phyloP scores from a whole-genome alignment of 1,140 invertebrate species.

The Hylaeus anthracinus region DNA sequence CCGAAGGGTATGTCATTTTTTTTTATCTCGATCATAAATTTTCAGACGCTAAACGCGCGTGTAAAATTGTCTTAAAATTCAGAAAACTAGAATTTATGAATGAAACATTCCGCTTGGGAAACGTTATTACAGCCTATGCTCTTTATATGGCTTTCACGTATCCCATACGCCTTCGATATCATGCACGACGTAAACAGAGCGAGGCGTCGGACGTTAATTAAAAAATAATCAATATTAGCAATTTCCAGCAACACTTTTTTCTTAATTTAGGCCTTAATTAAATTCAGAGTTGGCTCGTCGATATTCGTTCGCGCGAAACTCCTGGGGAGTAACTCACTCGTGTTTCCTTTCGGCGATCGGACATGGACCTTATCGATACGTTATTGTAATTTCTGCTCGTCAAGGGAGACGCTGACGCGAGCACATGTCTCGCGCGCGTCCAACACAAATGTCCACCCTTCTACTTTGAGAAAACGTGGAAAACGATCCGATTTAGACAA shows the following conservation, averaged over 20 bases:
- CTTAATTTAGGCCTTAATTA: neutral
- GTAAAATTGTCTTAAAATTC: too few species aligned
- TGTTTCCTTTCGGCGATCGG: neutral
- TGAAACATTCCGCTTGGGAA: too few species aligned
- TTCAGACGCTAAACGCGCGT: too few species aligned
- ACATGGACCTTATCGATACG: neutral
- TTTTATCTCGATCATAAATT: too few species aligned
- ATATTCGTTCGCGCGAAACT: neutral
- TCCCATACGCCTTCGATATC: neutral
- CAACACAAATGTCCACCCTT: too few species aligned
- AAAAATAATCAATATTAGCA: slow-evolving; percentile 1
- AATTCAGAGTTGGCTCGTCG: neutral
- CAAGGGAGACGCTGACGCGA: neutral
- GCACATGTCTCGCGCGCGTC: neutral
- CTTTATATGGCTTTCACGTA: neutral
- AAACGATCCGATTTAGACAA: too few species aligned
- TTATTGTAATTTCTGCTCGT: neutral
- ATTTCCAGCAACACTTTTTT: neutral
- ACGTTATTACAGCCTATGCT: neutral
- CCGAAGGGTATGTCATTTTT: too few species aligned
- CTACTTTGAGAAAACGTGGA: too few species aligned
- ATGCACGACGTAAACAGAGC: neutral
- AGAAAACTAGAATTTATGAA: too few species aligned
- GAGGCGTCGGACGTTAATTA: neutral
- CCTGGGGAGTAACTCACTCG: neutral